A percentile compares a stretch with the other conserved stretches of the same genome.
Evolutionary conservation across 2,797 vertebrate genomes (phyloP).

Genomic region (Phoebastria nigripes): DNA sequence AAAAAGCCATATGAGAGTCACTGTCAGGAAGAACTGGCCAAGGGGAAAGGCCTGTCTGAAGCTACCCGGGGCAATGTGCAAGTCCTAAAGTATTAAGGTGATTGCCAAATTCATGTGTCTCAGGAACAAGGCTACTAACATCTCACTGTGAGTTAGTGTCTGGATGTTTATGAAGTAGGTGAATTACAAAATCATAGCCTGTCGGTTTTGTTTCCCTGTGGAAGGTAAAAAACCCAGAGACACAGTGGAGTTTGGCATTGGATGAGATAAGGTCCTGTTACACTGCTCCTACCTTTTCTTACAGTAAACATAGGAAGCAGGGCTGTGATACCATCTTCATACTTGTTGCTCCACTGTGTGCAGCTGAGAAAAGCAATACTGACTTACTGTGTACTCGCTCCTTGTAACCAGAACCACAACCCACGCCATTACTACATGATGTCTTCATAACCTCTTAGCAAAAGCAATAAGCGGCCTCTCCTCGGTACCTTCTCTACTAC

Average conservation of each 20-base stretch:
- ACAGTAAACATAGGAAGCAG: background rate
- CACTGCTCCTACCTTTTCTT: background rate
- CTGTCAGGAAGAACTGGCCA: background rate
- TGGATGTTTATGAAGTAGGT: background rate
- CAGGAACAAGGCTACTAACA: background rate
- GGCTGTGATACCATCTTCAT: background rate
- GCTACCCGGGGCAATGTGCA: background rate
- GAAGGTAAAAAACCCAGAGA: background rate
- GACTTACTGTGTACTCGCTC: background rate
- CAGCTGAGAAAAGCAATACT: background rate
- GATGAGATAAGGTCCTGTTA: background rate
- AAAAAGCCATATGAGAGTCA: background rate
- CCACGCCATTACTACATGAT: rapidly evolving
- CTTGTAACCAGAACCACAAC: background rate
- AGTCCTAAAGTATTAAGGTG: background rate
- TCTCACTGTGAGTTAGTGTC: background rate
- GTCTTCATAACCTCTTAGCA: background rate
- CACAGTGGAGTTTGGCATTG: background rate
- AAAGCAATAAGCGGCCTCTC: background rate
- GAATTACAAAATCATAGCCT: background rate
- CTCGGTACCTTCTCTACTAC: background rate
- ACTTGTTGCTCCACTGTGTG: background rate
- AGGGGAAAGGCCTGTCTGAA: background rate
- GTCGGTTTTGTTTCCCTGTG: background rate
- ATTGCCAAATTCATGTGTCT: background rate